Evolutionary conservation across 2,113 vertebrate species (phyloP).

Genomic region (Pygoscelis adeliae): DNA sequence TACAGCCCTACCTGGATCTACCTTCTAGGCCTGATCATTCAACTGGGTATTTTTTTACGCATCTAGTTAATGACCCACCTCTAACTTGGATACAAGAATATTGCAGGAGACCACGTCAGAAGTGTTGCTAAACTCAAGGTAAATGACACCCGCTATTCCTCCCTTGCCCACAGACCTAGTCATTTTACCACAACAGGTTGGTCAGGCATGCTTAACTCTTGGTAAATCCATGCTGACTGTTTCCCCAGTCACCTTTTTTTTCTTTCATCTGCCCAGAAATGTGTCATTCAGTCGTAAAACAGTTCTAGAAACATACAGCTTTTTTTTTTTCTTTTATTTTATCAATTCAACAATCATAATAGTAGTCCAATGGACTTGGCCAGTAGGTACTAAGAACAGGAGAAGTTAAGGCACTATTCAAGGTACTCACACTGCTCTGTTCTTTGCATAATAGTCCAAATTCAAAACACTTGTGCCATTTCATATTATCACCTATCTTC

Average conservation of each 20-base stretch:
- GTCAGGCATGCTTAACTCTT: background rate
- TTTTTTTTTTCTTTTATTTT: background rate
- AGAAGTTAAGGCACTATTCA: background rate
- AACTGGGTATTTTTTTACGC: background rate
- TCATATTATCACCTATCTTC: background rate
- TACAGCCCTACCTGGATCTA: background rate
- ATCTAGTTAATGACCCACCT: background rate
- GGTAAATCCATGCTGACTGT: background rate
- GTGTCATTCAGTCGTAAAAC: background rate
- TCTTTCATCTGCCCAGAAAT: background rate
- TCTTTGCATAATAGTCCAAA: background rate
- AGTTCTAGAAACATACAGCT: background rate
- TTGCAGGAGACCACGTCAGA: background rate
- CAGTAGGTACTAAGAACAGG: background rate
- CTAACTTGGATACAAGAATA: background rate
- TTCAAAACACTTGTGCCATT: background rate
- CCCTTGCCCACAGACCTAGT: background rate
- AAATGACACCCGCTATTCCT: background rate
- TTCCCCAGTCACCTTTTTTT: background rate
- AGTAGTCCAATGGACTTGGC: background rate
- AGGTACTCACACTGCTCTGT: background rate
- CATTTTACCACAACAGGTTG: background rate
- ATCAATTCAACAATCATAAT: background rate
- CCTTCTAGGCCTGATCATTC: background rate
- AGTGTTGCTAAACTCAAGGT: background rate